Evolutionary conservation across 2,113 vertebrate species (phyloP), one percentile per base, ranked within the genome.

Genomic region (Trichechus manatus): DNA sequence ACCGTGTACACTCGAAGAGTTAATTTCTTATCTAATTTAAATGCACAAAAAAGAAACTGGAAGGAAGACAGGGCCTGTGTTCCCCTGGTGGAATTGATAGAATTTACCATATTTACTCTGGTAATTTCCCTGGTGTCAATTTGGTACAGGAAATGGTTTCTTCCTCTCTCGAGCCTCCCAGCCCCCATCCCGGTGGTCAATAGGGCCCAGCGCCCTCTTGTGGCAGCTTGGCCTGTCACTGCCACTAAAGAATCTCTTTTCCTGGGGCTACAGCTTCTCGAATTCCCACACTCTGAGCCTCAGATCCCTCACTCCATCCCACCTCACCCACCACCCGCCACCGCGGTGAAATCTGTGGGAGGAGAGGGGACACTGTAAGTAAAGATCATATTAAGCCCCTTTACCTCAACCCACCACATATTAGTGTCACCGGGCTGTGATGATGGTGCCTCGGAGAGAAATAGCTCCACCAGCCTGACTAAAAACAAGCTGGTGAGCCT

Each of bases 21-120:
- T 79, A 17, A 72, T 29, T 81, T 61, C 4, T 33, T 80, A 4
- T 79, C 63, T 87, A 68, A 92, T 77, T 92, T 80, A 90, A 95
- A 84, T n/a, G 64, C n/a, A 87, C 50, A 70, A 9, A 44, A 59
- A 23, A 89, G 42, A 93, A 68, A 70, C 33, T 14, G 11, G 33
- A 72, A 85, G 8, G 74, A 82, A 61, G 25, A 64, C 22, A 14
- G 53, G 33, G 36, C 39, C n/a, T 36, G 33, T 29, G 29, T 7
- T 82, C 74, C 36, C 39, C 23, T 4, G 11, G 9, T 42, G 31
- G 63, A 83, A 88, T 80, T 36, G 0, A 50, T 0, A 9, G 86
- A 25, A 77, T 63, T 80, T 23, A 36, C 44, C 86, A 33, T 66
- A 15, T 86, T 91, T 83, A 64, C 31, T 89, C 56, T 8, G 22